These are phyloP conservation scores for Cephus pygmeus DNA, from an alignment of 2,888 invertebrate species.

Conservation along the genomic window DNA sequence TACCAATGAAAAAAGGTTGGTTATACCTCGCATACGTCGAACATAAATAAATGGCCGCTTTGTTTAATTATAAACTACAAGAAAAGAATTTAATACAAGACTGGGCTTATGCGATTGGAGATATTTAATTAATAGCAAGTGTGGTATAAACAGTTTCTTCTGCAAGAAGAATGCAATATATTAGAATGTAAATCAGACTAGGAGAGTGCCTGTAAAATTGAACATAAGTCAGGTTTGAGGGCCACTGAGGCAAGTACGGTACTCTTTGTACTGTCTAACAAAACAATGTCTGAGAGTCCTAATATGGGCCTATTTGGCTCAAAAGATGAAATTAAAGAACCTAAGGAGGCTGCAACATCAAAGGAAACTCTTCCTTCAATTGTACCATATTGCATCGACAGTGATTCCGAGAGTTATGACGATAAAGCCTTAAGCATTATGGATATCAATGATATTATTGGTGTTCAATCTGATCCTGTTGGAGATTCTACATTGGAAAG, in stretches of 20 bases:
- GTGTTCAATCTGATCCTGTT: constrained; percentile 45
- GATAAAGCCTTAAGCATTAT: constrained; percentile 54
- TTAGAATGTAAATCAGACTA: neutral
- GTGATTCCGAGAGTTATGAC: constrained; percentile 52
- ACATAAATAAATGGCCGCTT: constrained; percentile 8
- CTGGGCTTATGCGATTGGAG: neutral
- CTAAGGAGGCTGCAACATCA: constrained; percentile 25
- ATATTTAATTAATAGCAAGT: neutral
- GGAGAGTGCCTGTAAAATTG: too few relatives aligned
- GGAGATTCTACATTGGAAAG: constrained; percentile 57
- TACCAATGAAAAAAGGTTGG: constrained; percentile 33
- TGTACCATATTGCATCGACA: constrained; percentile 49
- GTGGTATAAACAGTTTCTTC: neutral
- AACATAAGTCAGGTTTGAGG: too few relatives aligned
- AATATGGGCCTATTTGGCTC: constrained; percentile 59
- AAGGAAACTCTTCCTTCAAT: constrained; percentile 41
- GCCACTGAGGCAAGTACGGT: neutral
- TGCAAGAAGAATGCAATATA: too few relatives aligned
- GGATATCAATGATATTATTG: constrained; percentile 56
- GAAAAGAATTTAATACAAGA: neutral
- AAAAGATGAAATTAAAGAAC: constrained; percentile 43
- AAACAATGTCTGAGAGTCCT: constrained; percentile 52
- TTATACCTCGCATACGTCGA: constrained; percentile 31
- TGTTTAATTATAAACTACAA: neutral
- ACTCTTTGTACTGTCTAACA: constrained; percentile 19